Evolutionary conservation across 2,113 vertebrate species (phyloP).

Genomic region (Lophura nycthemera): DNA sequence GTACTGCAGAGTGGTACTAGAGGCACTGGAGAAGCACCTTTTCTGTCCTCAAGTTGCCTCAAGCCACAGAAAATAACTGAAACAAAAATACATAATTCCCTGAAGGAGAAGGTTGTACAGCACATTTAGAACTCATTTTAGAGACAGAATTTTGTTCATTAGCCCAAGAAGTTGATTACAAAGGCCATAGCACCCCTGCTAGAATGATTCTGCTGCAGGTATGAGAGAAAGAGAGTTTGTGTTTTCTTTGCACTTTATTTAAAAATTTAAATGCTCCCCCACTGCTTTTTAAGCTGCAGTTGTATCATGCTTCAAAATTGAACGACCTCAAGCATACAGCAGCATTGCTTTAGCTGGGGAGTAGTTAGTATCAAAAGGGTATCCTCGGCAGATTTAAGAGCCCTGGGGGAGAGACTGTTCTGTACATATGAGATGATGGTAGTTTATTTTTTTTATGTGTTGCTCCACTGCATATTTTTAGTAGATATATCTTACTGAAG

Average conservation of each 20-base stretch:
- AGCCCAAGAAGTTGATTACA: neutral
- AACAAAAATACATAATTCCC: neutral
- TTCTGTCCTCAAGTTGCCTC: rapidly evolving
- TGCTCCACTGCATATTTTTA: rapidly evolving
- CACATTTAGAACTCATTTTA: rapidly evolving
- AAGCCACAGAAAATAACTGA: neutral
- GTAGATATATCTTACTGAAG: neutral
- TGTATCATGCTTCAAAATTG: neutral
- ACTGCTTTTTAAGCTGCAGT: neutral
- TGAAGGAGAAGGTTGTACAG: neutral
- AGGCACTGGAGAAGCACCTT: rapidly evolving
- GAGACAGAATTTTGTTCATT: neutral
- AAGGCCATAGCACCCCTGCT: rapidly evolving
- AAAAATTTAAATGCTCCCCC: neutral
- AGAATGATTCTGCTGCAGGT: rapidly evolving
- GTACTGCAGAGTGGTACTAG: rapidly evolving
- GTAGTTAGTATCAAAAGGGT: neutral
- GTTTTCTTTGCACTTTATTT: neutral
- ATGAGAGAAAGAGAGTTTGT: rapidly evolving
- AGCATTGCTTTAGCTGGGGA: rapidly evolving
- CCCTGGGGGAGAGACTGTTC: neutral
- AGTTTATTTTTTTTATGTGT: neutral
- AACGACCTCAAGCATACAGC: rapidly evolving
- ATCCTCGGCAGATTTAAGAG: rapidly evolving
- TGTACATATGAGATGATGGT: neutral